Evolutionary conservation across 2,888 invertebrate genomes (phyloP).

Genomic region (Tromatobia lineatoria): DNA sequence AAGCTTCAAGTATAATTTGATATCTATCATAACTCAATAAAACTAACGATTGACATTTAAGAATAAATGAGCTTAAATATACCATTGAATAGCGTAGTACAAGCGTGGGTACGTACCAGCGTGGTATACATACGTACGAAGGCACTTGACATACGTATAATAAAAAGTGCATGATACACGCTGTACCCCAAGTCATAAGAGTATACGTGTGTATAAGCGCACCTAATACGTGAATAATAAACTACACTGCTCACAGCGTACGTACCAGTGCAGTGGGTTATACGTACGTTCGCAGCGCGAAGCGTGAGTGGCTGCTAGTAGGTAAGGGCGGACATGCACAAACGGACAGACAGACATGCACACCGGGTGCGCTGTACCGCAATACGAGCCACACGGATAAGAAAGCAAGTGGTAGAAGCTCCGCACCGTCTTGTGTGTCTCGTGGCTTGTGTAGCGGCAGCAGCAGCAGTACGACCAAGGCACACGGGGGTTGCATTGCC

Average conservation of each 20-base stretch:
- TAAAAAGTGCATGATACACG: conserved; percentile 46
- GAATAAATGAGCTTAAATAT: background rate
- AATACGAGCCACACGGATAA: conserved; percentile 48
- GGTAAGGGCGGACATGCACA: conserved; percentile 47
- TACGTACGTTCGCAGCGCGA: conserved; percentile 57
- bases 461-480: conserved; percentile 44
- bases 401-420: conserved; percentile 25
- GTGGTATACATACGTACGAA: conserved; percentile 58
- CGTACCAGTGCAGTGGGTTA: conserved; percentile 58
- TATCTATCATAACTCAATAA: background rate
- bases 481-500: conserved; percentile 75
- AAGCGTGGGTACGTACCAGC: conserved; percentile 57
- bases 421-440: conserved; percentile 37
- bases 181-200: conserved; percentile 32
- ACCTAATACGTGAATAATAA: conserved; percentile 38
- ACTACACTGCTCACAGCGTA: conserved; percentile 44
- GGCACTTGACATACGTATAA: conserved; percentile 22
- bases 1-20: too few relatives aligned
- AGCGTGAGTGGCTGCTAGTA: conserved; percentile 40
- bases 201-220: conserved; percentile 42
- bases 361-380: conserved; percentile 46
- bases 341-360: conserved; percentile 49
- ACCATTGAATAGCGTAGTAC: conserved; percentile 12
- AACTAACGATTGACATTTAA: background rate
- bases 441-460: conserved; percentile 31